Conservation (phyloP, 2,113 vertebrate genomes). For the Haliaeetus leucogaster region DNA sequence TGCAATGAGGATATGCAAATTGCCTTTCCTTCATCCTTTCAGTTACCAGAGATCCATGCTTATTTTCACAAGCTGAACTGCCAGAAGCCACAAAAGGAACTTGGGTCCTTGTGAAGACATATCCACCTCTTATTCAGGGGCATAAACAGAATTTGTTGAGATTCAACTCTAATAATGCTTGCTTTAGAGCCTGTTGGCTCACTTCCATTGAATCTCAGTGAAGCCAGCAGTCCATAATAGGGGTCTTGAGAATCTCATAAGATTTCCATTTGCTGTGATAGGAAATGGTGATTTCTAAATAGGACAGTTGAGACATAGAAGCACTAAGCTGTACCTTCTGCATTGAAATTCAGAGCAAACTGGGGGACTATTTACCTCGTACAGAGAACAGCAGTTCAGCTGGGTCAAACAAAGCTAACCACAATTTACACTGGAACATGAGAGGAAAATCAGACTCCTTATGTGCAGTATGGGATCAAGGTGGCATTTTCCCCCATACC, state of each 20-base stretch:
- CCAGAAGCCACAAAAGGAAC: slow-evolving; percentile 18
- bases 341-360: neutral
- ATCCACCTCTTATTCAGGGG: slow-evolving; percentile 3
- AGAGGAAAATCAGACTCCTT: neutral
- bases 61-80: slow-evolving; percentile 43
- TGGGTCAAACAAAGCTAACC: neutral
- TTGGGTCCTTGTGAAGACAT: neutral
- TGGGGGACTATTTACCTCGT: rapidly evolving
- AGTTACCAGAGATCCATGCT: neutral
- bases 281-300: neutral
- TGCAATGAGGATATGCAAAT: slow-evolving; percentile 54
- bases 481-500: neutral
- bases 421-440: neutral
- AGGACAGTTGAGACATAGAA: neutral
- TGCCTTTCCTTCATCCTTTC: slow-evolving; percentile 41
- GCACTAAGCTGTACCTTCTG: neutral
- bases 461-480: neutral
- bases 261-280: neutral
- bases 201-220: neutral
- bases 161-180: neutral
- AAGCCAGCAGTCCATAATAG: neutral
- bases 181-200: neutral
- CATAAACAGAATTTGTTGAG: neutral
- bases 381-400: neutral
- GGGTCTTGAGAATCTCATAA: neutral